These are phyloP conservation scores for Melanotaenia boesemani DNA, from an alignment of 2,797 vertebrate species.

Conservation along the genomic window DNA sequence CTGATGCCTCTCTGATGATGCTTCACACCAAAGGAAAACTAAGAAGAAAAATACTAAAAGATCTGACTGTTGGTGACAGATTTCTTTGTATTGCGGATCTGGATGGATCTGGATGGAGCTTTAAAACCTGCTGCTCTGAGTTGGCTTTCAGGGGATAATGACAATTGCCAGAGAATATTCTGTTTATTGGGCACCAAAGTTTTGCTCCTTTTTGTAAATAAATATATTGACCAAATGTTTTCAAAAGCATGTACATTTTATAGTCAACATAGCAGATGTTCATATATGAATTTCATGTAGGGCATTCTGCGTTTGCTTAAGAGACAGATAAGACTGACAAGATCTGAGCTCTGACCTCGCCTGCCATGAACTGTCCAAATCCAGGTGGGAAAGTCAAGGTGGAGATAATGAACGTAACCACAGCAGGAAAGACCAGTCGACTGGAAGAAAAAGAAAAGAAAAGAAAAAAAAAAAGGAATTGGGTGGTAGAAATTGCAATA, in stretches of 20 bases:
- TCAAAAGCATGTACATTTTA: too few relatives aligned
- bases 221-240: too few relatives aligned
- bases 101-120: not conserved
- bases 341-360: conserved; percentile 87
- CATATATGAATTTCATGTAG: too few relatives aligned
- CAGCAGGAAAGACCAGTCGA: conserved; percentile 89
- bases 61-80: not conserved
- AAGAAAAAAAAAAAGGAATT: not conserved
- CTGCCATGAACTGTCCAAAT: conserved; percentile 97
- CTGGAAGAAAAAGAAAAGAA: conserved; percentile 65
- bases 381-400: conserved; percentile 93
- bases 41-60: not conserved
- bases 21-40: conserved; percentile 6
- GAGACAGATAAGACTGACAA: not conserved
- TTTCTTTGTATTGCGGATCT: not conserved
- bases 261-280: too few relatives aligned
- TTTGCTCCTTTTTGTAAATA: too few relatives aligned
- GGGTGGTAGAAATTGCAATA: too few relatives aligned
- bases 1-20: not conserved
- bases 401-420: conserved; percentile 91
- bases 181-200: too few relatives aligned
- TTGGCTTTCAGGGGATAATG: too few relatives aligned
- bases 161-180: too few relatives aligned
- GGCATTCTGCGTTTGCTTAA: not conserved
- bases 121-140: not conserved